Evolutionary conservation across 2,888 invertebrate genomes (phyloP).

Genomic region (Ceramica pisi): DNA sequence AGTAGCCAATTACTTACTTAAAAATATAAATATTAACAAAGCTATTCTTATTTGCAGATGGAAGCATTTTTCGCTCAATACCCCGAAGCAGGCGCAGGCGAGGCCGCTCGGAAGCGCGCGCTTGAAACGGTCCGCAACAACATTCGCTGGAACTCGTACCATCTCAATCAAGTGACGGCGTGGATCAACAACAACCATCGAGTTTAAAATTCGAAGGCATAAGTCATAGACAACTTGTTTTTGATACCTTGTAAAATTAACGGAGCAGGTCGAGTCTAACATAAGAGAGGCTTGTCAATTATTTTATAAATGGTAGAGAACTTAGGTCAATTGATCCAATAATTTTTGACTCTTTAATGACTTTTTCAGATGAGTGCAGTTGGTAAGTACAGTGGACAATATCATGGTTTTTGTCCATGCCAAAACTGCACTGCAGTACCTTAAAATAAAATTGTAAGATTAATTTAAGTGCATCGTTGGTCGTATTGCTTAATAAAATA

Average conservation of each 20-base stretch:
- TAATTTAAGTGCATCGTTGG: too few relatives aligned
- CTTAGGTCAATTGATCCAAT: too few relatives aligned
- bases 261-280: not conserved
- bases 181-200: slow-evolving; percentile 89
- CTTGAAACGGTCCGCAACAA: slow-evolving; percentile 95
- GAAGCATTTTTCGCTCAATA: slow-evolving; percentile 94
- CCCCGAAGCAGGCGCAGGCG: slow-evolving; percentile 97
- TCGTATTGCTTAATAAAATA: too few relatives aligned
- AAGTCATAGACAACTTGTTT: not conserved
- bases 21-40: too few relatives aligned
- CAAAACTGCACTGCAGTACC: too few relatives aligned
- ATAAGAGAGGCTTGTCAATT: not conserved
- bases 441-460: too few relatives aligned
- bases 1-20: too few relatives aligned
- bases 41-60: slow-evolving; percentile 91
- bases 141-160: slow-evolving; percentile 94
- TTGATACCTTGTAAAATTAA: not conserved
- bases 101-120: slow-evolving; percentile 93
- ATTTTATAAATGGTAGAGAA: not conserved
- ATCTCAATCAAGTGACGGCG: slow-evolving; percentile 89
- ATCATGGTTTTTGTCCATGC: too few relatives aligned
- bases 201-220: not conserved
- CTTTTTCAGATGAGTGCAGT: too few relatives aligned
- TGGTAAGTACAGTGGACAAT: too few relatives aligned
- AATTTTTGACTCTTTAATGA: too few relatives aligned